Evolutionary conservation across 2,888 invertebrate genomes (phyloP).

Genomic region (Biston stratarius): DNA sequence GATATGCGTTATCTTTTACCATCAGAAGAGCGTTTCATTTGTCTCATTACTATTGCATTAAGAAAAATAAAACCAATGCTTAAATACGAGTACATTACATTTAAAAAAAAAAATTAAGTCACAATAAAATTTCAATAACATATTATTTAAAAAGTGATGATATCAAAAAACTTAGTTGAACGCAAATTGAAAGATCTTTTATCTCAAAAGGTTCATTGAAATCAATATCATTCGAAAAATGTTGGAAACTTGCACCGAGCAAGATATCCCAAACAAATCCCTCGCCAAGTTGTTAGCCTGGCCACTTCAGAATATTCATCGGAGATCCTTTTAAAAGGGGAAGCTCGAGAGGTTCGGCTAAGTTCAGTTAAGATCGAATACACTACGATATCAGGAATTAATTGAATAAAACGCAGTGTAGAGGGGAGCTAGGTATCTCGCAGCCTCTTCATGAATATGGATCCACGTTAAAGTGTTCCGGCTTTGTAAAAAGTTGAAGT

Average conservation of each 20-base stretch:
- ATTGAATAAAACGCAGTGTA: conserved; percentile 79
- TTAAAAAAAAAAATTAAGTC: too few species aligned
- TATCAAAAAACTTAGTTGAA: conserved; percentile 2
- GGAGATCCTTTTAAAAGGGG: conserved; percentile 50
- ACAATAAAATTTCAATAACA: too few species aligned
- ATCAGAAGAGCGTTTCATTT: too few species aligned
- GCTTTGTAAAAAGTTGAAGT: conserved; percentile 70
- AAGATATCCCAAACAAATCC: conserved; percentile 29
- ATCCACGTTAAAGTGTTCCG: conserved; percentile 66
- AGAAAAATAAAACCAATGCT: too few species aligned
- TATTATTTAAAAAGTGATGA: not conserved
- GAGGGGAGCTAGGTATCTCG: conserved; percentile 54
- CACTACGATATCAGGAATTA: conserved; percentile 69
- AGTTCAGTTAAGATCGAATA: conserved; percentile 55
- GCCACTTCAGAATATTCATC: conserved; percentile 50
- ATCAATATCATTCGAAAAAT: conserved; percentile 23
- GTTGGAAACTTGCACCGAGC: conserved; percentile 25
- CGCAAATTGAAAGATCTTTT: conserved; percentile 9
- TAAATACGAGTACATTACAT: too few species aligned
- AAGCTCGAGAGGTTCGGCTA: conserved; percentile 9
- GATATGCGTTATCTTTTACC: too few species aligned
- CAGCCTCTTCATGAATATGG: conserved; percentile 76
- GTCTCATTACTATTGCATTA: too few species aligned
- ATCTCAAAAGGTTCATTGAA: conserved; percentile 14
- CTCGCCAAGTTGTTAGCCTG: conserved; percentile 43